Evolutionary conservation across 1,140 invertebrate genomes (phyloP).

Genomic region (Sesamia nonagrioides): DNA sequence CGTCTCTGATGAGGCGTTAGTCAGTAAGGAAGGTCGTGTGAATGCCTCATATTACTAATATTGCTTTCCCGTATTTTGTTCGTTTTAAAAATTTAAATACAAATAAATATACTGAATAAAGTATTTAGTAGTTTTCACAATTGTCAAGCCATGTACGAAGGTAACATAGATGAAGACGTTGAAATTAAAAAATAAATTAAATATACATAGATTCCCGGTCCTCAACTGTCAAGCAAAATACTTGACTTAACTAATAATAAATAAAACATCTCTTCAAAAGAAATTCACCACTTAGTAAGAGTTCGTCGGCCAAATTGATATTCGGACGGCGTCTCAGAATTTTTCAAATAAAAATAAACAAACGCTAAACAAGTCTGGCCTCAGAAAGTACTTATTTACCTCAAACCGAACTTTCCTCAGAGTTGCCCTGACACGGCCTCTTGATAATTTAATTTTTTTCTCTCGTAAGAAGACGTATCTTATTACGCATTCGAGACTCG

Average conservation of each 20-base stretch:
- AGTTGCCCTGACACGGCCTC: slow-evolving; percentile 58
- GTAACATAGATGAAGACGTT: too few relatives aligned
- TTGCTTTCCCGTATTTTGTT: too few relatives aligned
- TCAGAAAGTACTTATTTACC: slow-evolving; percentile 59
- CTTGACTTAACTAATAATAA: slow-evolving; percentile 29
- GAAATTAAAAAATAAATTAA: background rate
- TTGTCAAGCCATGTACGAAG: too few relatives aligned
- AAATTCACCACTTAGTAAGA: slow-evolving; percentile 32
- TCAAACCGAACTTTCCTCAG: slow-evolving; percentile 57
- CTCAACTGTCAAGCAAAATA: background rate
- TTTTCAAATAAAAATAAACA: slow-evolving; percentile 50
- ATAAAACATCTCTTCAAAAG: slow-evolving; percentile 27
- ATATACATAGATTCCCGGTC: background rate
- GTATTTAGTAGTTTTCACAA: too few relatives aligned
- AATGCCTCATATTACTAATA: too few relatives aligned
- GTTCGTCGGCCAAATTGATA: slow-evolving; percentile 40
- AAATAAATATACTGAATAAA: too few relatives aligned
- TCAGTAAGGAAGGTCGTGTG: too few relatives aligned
- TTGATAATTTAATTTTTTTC: slow-evolving; percentile 70
- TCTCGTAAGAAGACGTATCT: slow-evolving; percentile 50
- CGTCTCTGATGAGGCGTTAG: too few relatives aligned
- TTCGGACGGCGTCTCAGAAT: slow-evolving; percentile 34
- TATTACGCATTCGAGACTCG: slow-evolving; percentile 67
- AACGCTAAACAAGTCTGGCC: slow-evolving; percentile 49
- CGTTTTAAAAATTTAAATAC: too few relatives aligned